phyloP scores from a whole-genome alignment of 1,140 invertebrate genomes.

The Geopemphigus sp. region DNA sequence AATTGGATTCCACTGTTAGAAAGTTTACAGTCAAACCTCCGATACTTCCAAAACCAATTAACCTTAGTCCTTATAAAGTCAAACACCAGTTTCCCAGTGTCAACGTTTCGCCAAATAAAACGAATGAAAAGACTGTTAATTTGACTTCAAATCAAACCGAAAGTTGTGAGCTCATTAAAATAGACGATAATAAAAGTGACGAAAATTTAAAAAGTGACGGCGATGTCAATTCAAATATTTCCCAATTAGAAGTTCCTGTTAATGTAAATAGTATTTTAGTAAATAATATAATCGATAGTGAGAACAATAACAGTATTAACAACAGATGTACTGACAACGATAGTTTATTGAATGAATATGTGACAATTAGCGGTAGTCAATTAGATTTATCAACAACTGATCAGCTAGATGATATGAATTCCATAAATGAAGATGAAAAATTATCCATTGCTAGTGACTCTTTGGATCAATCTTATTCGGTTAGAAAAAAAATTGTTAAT shows the following conservation, averaged over 20 bases:
- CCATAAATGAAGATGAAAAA: constrained; percentile 35
- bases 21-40: constrained; percentile 21
- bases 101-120: not conserved
- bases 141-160: not conserved
- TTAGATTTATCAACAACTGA: not conserved
- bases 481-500: constrained; percentile 51
- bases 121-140: constrained; percentile 9
- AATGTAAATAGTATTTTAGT: constrained; percentile 39
- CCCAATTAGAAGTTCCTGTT: constrained; percentile 35
- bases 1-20: constrained; percentile 4
- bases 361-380: not conserved
- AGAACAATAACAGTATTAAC: constrained; percentile 36
- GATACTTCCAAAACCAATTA: constrained; percentile 39
- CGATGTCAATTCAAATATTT: constrained; percentile 42
- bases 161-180: not conserved
- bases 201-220: constrained; percentile 16
- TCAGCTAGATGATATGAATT: constrained; percentile 17
- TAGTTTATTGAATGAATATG: constrained; percentile 21
- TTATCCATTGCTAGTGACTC: constrained; percentile 50
- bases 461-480: constrained; percentile 50
- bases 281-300: constrained; percentile 30
- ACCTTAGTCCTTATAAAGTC: constrained; percentile 39
- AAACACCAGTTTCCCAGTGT: constrained; percentile 40
- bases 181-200: not conserved
- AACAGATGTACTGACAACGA: constrained; percentile 6